phyloP scores from a whole-genome alignment of 2,797 vertebrate species.

The Sebastes diaconus region DNA sequence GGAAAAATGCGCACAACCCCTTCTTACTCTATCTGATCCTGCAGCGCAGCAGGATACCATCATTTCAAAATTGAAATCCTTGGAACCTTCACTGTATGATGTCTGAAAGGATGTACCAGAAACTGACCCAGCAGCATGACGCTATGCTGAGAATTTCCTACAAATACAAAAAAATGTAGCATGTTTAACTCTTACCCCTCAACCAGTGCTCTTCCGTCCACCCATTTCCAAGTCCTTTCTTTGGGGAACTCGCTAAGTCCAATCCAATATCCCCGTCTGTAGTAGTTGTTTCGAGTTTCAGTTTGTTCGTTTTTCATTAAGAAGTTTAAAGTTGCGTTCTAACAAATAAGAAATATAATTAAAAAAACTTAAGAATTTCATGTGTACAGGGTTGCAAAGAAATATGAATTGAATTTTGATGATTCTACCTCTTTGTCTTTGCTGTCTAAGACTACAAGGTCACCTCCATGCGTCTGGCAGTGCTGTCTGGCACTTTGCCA shows the following conservation, averaged over 20 bases:
- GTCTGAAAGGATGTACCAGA: background rate
- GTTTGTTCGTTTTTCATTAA: background rate
- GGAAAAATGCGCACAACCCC: too few relatives aligned
- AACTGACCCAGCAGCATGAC: background rate
- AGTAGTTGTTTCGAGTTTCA: too few relatives aligned
- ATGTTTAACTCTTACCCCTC: slow-evolving; percentile 54
- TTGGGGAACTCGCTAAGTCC: slow-evolving; percentile 46
- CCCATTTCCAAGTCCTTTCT: slow-evolving; percentile 68
- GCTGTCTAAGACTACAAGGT: slow-evolving; percentile 59
- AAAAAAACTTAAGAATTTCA: background rate
- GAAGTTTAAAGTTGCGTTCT: slow-evolving; percentile 35
- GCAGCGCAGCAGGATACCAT: background rate
- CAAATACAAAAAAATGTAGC: background rate
- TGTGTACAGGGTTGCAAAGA: background rate
- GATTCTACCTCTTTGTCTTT: slow-evolving; percentile 57
- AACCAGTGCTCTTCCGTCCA: slow-evolving; percentile 39
- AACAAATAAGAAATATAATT: background rate
- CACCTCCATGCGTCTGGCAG: slow-evolving; percentile 47
- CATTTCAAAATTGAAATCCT: background rate
- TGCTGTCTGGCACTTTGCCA: slow-evolving; percentile 44
- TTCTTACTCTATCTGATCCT: too few relatives aligned
- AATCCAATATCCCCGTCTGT: slow-evolving; percentile 42
- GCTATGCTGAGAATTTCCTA: background rate
- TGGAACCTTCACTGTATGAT: background rate
- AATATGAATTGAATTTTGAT: background rate